A percentile compares a stretch with the other conserved stretches of the same genome.
These are phyloP conservation scores for Ceryle rudis DNA, from an alignment of 2,797 vertebrate genomes.

Conservation along the genomic window DNA sequence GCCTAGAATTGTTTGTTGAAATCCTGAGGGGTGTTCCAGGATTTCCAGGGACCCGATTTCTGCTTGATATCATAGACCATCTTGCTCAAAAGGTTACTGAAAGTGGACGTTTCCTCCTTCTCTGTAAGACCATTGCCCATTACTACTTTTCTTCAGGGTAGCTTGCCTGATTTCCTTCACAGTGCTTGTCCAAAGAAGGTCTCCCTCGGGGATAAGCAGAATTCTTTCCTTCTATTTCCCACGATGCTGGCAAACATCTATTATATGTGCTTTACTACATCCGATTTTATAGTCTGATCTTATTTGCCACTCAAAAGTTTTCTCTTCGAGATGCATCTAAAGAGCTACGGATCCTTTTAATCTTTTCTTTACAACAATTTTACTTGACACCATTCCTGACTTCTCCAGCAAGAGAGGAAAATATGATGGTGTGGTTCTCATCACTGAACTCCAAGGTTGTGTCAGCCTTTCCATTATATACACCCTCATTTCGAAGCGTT, in stretches of 20 bases:
- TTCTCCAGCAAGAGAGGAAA: slow-evolving; percentile 35
- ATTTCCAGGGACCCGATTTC: background rate
- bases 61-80: background rate
- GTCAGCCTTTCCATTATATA: slow-evolving; percentile 69
- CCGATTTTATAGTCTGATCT: background rate
- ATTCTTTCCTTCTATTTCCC: background rate
- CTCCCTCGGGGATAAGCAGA: background rate
- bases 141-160: background rate
- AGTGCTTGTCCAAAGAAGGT: background rate
- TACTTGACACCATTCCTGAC: background rate
- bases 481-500: slow-evolving; percentile 51
- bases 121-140: background rate
- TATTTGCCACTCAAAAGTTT: background rate
- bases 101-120: background rate
- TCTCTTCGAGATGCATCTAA: background rate
- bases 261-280: background rate
- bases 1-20: background rate
- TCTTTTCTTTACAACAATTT: background rate
- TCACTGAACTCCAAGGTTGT: slow-evolving; percentile 24
- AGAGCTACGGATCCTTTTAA: background rate
- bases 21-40: background rate
- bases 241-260: background rate
- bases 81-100: background rate
- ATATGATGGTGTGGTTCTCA: slow-evolving; percentile 15
- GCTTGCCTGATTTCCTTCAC: background rate